Evolutionary conservation across 23 tunicate species (phyloP), one percentile per base, ranked within the genome.

Genomic region (Botrylloides violaceus): DNA sequence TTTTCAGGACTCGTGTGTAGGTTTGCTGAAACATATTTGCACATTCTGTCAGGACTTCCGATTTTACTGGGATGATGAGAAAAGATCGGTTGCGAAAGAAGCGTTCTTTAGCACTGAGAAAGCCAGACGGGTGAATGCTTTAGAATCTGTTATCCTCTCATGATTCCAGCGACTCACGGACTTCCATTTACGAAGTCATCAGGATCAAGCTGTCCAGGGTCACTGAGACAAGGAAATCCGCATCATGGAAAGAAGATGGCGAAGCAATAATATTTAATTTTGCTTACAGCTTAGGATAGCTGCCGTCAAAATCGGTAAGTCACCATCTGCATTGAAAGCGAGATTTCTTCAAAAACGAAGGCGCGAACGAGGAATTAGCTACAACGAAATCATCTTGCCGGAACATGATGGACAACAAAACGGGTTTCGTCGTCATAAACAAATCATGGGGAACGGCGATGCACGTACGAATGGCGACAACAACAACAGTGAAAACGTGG

Each of bases 251-350:
- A n/a, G n/a, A 43, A 43, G 53, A 43, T 15, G 53, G 53, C 15
- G 15, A 43, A 43, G 9, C 53, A 9, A 43, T n/a, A n/a, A n/a
- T n/a, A n/a, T n/a, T n/a, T n/a, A 15, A 32, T 7, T 23, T 71
- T 77, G 27, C 33, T 34, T 73, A 15, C 72, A 85, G 94, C 66
- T 79, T 32, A 65, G 94, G 22, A 78, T 62, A 32, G 71, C 81
- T 20, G 82, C 80, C 25, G 70, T 87, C 3, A 71, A 66, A 57
- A 49, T 87, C 33, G 73, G 59, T 32, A 76, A 59, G 62, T 66
- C 95, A 24, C 95, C 95, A 0, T 87, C 95, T 0, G 86, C 86
- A 1, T 62, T 87, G 59, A 87, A 87, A 56, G 83, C 84, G 39
- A 64, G 86, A 24, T 87, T 87, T 34, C 33, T 87, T 59, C 71